Conservation (phyloP, 2,888 invertebrate species). For the Pelosia muscerda region DNA sequence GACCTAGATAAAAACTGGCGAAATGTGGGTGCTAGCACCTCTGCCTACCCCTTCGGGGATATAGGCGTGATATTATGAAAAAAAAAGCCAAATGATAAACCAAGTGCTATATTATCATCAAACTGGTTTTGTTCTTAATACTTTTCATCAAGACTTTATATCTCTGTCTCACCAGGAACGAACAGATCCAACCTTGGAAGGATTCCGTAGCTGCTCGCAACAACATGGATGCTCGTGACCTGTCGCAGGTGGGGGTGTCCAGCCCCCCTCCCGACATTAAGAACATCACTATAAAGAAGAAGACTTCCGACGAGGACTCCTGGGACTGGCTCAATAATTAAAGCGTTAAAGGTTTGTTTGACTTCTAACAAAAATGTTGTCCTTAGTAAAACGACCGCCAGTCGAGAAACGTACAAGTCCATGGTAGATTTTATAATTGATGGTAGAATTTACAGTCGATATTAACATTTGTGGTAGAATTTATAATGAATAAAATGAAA, state of each 20-base stretch:
- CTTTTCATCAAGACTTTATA: not conserved
- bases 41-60: no score
- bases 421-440: no score
- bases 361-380: not conserved
- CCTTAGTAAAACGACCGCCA: no score
- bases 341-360: constrained; percentile 17
- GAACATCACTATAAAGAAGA: constrained; percentile 67
- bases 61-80: no score
- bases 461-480: not conserved
- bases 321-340: constrained; percentile 84
- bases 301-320: constrained; percentile 66
- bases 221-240: constrained; percentile 72
- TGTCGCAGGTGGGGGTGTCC: constrained; percentile 75
- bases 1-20: no score
- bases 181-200: constrained; percentile 74
- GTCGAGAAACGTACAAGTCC: no score
- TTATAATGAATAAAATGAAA: not conserved
- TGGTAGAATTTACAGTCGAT: no score
- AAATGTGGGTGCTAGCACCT: no score
- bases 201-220: constrained; percentile 75
- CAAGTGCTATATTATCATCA: no score
- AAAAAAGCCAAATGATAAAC: no score
- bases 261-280: constrained; percentile 76
- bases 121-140: no score
- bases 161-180: constrained; percentile 64